Percentiles rank a stretch among this genome's conserved stretches.
phyloP scores from a whole-genome alignment of 1,140 invertebrate species.

The Caenorhabditis brenneri region DNA sequence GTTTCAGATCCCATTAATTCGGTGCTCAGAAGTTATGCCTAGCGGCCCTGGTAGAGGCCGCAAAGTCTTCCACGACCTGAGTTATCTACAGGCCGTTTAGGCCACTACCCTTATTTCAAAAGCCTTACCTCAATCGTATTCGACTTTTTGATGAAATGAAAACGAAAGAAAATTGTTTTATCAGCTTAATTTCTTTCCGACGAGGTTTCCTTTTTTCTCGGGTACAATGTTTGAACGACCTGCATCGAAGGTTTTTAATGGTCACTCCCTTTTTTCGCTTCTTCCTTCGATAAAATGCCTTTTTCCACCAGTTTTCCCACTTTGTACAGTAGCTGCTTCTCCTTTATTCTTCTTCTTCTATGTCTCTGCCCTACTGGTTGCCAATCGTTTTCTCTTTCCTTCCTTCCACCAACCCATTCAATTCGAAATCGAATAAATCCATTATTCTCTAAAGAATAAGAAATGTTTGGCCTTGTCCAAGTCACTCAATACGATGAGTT shows the following conservation, averaged over 20 bases:
- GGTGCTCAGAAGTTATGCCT: too few relatives aligned
- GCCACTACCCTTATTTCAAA: too few relatives aligned
- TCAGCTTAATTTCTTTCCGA: background rate
- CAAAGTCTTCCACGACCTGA: too few relatives aligned
- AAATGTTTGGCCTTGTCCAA: background rate
- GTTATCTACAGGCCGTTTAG: too few relatives aligned
- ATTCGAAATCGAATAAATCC: background rate
- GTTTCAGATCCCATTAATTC: too few relatives aligned
- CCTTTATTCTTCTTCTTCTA: background rate
- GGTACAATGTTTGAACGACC: background rate
- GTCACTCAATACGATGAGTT: background rate
- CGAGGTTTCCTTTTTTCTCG: background rate
- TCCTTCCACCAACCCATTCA: background rate
- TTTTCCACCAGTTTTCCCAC: background rate
- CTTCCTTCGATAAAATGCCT: background rate
- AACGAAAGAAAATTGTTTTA: too few relatives aligned
- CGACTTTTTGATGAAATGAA: too few relatives aligned
- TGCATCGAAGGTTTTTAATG: background rate
- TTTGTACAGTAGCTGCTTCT: constrained; percentile 23
- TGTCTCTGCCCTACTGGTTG: background rate
- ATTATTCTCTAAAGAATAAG: background rate
- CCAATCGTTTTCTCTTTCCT: background rate
- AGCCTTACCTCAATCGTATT: too few relatives aligned
- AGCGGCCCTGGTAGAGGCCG: too few relatives aligned
- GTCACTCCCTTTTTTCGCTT: background rate